These are phyloP conservation scores for Lepidurus packardi DNA, from an alignment of 1,140 invertebrate species.

Conservation along the genomic window DNA sequence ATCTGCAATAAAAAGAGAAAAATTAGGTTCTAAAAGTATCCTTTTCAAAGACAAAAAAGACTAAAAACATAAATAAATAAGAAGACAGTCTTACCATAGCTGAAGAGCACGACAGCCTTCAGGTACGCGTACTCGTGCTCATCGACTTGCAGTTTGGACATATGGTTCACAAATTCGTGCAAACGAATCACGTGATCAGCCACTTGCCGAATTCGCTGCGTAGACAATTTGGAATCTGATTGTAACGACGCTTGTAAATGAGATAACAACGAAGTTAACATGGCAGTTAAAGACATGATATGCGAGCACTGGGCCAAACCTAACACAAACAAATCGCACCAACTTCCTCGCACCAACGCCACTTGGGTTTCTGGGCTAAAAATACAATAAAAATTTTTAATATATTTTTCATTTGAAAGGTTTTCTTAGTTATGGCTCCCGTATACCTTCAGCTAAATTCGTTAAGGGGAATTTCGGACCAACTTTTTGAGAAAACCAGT, in stretches of 20 bases:
- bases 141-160: conserved; percentile 68
- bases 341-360: conserved; percentile 72
- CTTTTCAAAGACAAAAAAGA: conserved; percentile 32
- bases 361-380: conserved; percentile 77
- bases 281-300: conserved; percentile 69
- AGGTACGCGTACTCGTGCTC: conserved; percentile 83
- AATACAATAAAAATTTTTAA: conserved; percentile 38
- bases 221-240: conserved; percentile 62
- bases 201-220: conserved; percentile 65
- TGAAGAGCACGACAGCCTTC: conserved; percentile 79
- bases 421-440: too few relatives aligned
- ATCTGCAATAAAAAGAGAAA: conserved; percentile 42
- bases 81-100: conserved; percentile 49
- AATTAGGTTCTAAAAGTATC: conserved; percentile 24
- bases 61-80: background rate
- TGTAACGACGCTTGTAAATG: conserved; percentile 52
- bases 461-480: background rate
- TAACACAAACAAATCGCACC: conserved; percentile 88
- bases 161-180: conserved; percentile 71
- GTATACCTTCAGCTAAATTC: too few relatives aligned
- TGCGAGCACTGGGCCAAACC: conserved; percentile 84
- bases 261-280: conserved; percentile 72
- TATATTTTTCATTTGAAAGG: background rate
- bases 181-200: conserved; percentile 75
- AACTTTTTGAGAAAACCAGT: background rate